phyloP scores from a whole-genome alignment of 2,888 invertebrate species.

The Drosophila nr. perissopoda region DNA sequence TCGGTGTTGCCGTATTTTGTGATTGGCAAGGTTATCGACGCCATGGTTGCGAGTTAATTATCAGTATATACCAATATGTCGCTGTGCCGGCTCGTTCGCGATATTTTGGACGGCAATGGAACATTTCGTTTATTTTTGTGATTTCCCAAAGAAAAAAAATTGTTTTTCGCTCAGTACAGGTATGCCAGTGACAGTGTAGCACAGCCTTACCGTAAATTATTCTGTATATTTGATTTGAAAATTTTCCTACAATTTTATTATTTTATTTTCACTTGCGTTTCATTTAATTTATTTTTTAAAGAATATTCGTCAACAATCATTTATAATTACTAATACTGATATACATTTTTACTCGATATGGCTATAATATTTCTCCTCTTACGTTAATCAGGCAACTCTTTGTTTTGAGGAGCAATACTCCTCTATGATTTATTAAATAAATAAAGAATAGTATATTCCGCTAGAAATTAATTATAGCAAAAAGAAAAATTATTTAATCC shows the following conservation, averaged over 20 bases:
- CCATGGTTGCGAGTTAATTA: no score
- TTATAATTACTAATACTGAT: not conserved
- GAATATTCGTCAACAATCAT: not conserved
- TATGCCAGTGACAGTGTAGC: not conserved
- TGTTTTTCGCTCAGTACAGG: not conserved
- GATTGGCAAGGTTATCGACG: conserved; percentile 95
- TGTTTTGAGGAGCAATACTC: not conserved
- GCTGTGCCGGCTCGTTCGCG: no score
- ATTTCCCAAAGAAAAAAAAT: not conserved
- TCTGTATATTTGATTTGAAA: not conserved
- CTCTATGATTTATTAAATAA: no score
- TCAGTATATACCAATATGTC: no score
- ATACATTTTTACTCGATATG: not conserved
- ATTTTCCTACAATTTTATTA: not conserved
- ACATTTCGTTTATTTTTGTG: not conserved
- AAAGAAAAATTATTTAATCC: no score
- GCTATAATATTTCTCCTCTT: not conserved
- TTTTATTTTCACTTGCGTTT: not conserved
- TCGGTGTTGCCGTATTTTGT: conserved; percentile 87
- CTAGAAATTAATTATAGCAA: no score
- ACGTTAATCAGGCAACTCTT: not conserved
- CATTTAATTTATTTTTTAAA: not conserved
- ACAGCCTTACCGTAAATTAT: no score
- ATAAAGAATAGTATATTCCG: no score
- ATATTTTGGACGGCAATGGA: no score